Percentiles rank a stretch among this genome's conserved stretches.
Evolutionary conservation across 1,140 invertebrate genomes (phyloP).

Genomic region (Listronotus oregonensis): DNA sequence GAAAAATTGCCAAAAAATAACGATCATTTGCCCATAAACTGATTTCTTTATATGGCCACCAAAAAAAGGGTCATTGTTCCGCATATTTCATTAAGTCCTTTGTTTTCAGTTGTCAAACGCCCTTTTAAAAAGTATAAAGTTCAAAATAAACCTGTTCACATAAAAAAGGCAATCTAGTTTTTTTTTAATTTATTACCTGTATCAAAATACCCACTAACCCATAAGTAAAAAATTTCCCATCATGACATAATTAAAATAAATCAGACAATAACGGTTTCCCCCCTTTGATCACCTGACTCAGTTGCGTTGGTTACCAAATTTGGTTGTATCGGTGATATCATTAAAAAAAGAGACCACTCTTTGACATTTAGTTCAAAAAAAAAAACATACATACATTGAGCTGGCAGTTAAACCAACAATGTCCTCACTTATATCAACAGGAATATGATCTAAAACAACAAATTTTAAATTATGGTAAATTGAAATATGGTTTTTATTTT

Average conservation of each 20-base stretch:
- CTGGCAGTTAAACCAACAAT: constrained; percentile 17
- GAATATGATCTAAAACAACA: constrained; percentile 5
- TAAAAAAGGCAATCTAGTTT: too few species aligned
- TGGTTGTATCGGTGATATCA: constrained; percentile 11
- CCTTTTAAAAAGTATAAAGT: constrained; percentile 1
- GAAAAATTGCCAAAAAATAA: not conserved
- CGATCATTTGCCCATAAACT: not conserved
- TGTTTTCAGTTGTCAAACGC: constrained; percentile 5
- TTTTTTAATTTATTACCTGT: not conserved
- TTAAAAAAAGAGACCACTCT: constrained; percentile 12
- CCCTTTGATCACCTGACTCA: not conserved
- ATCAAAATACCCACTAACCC: constrained; percentile 8
- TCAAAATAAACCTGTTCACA: too few species aligned
- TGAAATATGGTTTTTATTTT: too few species aligned
- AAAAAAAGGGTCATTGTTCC: constrained; percentile 9
- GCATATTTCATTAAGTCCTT: constrained; percentile 23
- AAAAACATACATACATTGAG: constrained; percentile 12
- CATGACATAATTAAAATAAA: constrained; percentile 12
- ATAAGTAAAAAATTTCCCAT: constrained; percentile 5
- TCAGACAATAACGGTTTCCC: constrained; percentile 5
- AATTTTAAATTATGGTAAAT: too few species aligned
- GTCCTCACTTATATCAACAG: constrained; percentile 14
- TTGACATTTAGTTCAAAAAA: constrained; percentile 12
- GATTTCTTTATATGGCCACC: constrained; percentile 15
- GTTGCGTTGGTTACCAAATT: constrained; percentile 9